These are phyloP conservation scores for Parnassius glacialis DNA, from an alignment of 2,888 invertebrate species.

Conservation along the genomic window DNA sequence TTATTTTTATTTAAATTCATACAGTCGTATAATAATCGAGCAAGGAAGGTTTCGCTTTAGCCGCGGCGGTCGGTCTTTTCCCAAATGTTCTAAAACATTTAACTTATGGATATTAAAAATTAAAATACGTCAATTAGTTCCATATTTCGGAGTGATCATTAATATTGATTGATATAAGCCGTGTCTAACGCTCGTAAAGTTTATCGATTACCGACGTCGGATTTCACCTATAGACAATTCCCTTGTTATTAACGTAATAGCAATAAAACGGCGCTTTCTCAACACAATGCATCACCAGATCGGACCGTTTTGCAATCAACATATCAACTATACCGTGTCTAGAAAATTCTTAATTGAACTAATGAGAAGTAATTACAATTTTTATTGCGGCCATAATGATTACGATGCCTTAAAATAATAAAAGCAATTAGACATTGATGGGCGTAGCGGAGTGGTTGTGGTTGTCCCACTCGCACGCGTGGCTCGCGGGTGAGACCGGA, in stretches of 20 bases:
- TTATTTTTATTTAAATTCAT: conserved; percentile 6
- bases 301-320: conserved; percentile 69
- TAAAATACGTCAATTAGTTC: conserved; percentile 71
- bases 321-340: conserved; percentile 76
- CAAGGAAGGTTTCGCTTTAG: background rate
- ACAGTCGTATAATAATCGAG: conserved; percentile 2
- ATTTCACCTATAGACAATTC: conserved; percentile 58
- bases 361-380: conserved; percentile 81
- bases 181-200: conserved; percentile 71
- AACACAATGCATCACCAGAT: conserved; percentile 62
- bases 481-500: conserved; percentile 39
- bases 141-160: conserved; percentile 71
- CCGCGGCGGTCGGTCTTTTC: conserved; percentile 8
- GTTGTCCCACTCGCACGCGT: conserved; percentile 55
- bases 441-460: conserved; percentile 62
- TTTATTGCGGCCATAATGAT: conserved; percentile 80
- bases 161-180: conserved; percentile 73
- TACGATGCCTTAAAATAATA: conserved; percentile 82
- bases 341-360: conserved; percentile 81
- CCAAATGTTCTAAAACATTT: conserved; percentile 31
- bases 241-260: conserved; percentile 58
- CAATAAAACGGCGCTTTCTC: conserved; percentile 63
- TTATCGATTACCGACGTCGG: conserved; percentile 60
- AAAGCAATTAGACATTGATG: conserved; percentile 80
- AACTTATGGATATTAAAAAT: conserved; percentile 69